Evolutionary conservation across 2,888 invertebrate species (phyloP), one percentile per base, ranked within the genome.

Genomic region (Cerastoderma edule): DNA sequence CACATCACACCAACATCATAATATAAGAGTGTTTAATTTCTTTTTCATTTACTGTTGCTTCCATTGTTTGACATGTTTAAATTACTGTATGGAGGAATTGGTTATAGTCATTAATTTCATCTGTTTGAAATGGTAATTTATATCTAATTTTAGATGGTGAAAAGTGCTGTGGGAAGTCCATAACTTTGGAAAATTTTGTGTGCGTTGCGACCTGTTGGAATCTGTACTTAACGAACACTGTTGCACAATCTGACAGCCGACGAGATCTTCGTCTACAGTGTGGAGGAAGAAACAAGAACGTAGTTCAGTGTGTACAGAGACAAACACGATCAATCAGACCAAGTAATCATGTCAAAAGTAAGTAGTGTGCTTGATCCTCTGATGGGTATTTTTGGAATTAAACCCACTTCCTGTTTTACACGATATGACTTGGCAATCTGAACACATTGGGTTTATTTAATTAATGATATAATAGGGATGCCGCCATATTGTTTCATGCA

Each of bases 201-300:
- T 88, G 88, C 71, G 79, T 82, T 66, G 76, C 85, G 10, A 85
- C 87, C 3, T 88, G 88, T 64, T 85, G 80, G 67, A 82, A 81
- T 28, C 78, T 81, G 64, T 85, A 85, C 71, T 73, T 87, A 10
- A 72, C 85, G 6, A 76, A 84, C 54, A 81, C 83, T 6, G 73
- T 72, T 30, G 80, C 72, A 30, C 66, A 56, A 10, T 77, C 77
- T 10, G 85, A 78, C 46, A 86, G 75, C 35, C 75, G 79, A 67
- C 69, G 82, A 72, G 56, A 80, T 50, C 54, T 86, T 13, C 74
- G 83, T 0, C 75, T 83, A 30, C 87, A 86, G 32, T 89, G 89
- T 67, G 79, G 74, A 3, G 83, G 83, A 1, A 33, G 70, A 13
- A 83, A 85, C 56, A 80, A 75, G n/a, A 67, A 72, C 0, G 88